phyloP scores from a whole-genome alignment of 37 sponge, comb jelly and placozoan species.

The Corticium candelabrum region DNA sequence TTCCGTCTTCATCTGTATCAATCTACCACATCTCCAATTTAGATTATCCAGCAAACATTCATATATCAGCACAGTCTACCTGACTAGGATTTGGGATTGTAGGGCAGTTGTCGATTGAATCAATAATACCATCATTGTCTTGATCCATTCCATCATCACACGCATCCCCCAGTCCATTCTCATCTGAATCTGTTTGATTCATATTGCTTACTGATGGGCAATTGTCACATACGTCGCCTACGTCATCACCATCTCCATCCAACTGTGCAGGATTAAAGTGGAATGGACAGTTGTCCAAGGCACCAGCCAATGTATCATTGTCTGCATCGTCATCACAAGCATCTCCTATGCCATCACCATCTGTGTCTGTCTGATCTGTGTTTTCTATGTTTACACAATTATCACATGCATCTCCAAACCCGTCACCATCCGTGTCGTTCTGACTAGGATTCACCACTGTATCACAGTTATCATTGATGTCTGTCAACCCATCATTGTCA shows the following conservation, averaged over 20 bases:
- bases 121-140: neutral
- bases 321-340: slow-evolving; percentile 11
- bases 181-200: neutral
- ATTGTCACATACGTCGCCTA: slow-evolving; percentile 6
- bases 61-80: too few relatives aligned
- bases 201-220: neutral
- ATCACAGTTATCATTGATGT: slow-evolving; percentile 62
- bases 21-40: too few relatives aligned
- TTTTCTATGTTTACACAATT: neutral
- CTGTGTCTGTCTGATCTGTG: neutral
- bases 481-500: slow-evolving; percentile 51
- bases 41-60: too few relatives aligned
- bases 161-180: slow-evolving; percentile 65
- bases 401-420: slow-evolving; percentile 56
- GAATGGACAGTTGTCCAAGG: slow-evolving; percentile 51
- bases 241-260: slow-evolving; percentile 2
- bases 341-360: neutral
- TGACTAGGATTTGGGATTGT: slow-evolving; percentile 52
- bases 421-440: slow-evolving; percentile 56
- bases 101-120: too few relatives aligned
- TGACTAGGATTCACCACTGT: slow-evolving; percentile 39
- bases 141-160: slow-evolving; percentile 74
- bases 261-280: neutral
- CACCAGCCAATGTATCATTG: slow-evolving; percentile 32
- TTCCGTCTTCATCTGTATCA: slow-evolving; percentile 58